These are phyloP conservation scores for Drosophila fuyamai DNA, from an alignment of 1,140 invertebrate genomes.

Conservation along the genomic window DNA sequence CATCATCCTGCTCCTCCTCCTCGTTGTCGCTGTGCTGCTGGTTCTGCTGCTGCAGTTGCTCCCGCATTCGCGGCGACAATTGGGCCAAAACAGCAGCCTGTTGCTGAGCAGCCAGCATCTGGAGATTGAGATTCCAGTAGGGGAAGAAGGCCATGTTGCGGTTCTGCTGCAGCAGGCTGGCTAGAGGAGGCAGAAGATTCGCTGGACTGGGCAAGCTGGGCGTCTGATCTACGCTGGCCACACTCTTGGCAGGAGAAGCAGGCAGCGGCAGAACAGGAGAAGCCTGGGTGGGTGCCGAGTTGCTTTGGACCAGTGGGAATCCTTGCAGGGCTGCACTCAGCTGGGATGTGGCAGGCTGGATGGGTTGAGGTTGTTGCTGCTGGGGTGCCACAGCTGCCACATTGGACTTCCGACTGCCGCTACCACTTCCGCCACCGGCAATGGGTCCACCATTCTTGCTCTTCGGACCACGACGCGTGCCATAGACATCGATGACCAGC, in stretches of 20 bases:
- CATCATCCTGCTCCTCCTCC: slow-evolving; percentile 75
- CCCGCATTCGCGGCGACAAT: slow-evolving; percentile 72
- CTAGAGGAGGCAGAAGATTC: slow-evolving; percentile 72
- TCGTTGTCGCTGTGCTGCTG: slow-evolving; percentile 54
- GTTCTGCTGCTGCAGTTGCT: slow-evolving; percentile 69
- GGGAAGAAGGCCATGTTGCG: slow-evolving; percentile 83
- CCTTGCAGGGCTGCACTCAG: slow-evolving; percentile 67
- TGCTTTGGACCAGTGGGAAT: slow-evolving; percentile 48
- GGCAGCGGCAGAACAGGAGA: slow-evolving; percentile 37
- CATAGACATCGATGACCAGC: slow-evolving; percentile 95
- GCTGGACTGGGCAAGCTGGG: slow-evolving; percentile 45
- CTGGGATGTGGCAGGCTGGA: slow-evolving; percentile 47
- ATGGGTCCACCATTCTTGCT: slow-evolving; percentile 85
- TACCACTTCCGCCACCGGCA: slow-evolving; percentile 17
- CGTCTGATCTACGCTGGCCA: slow-evolving; percentile 49
- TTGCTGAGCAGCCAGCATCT: slow-evolving; percentile 84
- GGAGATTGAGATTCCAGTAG: slow-evolving; percentile 84
- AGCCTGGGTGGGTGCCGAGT: slow-evolving; percentile 26
- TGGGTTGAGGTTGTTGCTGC: slow-evolving; percentile 21
- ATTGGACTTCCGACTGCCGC: slow-evolving; percentile 25
- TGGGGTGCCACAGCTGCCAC: slow-evolving; percentile 52
- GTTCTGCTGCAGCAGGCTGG: slow-evolving; percentile 78
- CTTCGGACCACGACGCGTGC: slow-evolving; percentile 93
- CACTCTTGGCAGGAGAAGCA: slow-evolving; percentile 68
- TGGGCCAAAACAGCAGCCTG: slow-evolving; percentile 79